Evolutionary conservation across 2,888 invertebrate genomes (phyloP).

Genomic region (Lithosia quadra): DNA sequence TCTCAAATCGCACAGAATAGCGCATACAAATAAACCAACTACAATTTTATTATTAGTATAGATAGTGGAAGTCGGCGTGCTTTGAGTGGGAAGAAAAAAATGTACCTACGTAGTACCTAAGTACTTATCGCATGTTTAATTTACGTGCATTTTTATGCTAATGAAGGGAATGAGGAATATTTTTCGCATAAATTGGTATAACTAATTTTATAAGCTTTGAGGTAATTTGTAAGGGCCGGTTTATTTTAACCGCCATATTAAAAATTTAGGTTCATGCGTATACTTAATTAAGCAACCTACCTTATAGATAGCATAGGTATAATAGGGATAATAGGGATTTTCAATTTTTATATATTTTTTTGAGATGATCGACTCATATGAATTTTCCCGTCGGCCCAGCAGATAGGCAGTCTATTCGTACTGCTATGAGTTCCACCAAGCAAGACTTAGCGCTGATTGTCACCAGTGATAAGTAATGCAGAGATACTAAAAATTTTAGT

Average conservation of each 20-base stretch:
- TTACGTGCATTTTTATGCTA: conserved; percentile 21
- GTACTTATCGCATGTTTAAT: conserved; percentile 3
- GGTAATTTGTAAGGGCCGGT: neutral
- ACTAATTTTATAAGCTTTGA: conserved; percentile 10
- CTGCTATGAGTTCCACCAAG: no score
- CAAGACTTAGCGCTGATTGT: no score
- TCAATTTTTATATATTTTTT: no score
- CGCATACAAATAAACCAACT: neutral
- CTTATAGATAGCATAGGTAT: neutral
- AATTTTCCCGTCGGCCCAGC: no score
- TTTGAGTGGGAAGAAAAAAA: neutral
- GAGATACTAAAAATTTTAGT: no score
- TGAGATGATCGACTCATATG: no score
- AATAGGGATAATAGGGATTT: no score
- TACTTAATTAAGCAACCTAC: neutral
- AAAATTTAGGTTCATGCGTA: neutral
- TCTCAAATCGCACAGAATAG: neutral
- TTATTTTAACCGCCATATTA: neutral
- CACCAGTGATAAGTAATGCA: no score
- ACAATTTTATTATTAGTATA: neutral
- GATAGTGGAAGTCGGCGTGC: neutral
- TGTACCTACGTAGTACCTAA: neutral
- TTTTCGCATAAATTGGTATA: conserved; percentile 16
- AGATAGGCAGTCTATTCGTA: no score
- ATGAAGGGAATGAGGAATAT: conserved; percentile 16